Evolutionary conservation across 1,140 invertebrate genomes (phyloP), one percentile per base, ranked within the genome.

Genomic region (Helicoverpa zea): DNA sequence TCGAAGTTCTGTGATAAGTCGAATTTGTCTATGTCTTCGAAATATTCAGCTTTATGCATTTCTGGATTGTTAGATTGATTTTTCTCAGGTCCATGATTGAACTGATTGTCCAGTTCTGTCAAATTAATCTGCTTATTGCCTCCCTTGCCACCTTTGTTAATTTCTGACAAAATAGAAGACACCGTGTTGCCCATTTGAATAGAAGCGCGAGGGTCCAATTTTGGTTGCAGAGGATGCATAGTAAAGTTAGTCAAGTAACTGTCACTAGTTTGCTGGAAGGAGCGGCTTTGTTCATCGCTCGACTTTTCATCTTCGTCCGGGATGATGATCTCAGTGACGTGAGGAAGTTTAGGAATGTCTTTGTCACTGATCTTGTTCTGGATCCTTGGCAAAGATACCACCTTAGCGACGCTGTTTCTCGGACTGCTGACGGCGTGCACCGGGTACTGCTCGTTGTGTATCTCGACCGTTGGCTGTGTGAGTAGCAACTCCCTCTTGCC

Each of bases 1-100:
- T 98, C 97, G 85, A 98, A 98, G 91, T 97, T 97, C 87, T 97
- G 97, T 74, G 96, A 96, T 75, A 97, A 95, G 85, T 97, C 96
- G 83, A 97, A 96, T 80, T 96, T 96, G 81, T 96, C 93, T 54
- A 95, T 94, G 30, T 95, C 93, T 35, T 95, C 94, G 56, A 95
- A 94, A 81, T 93, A 92, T 81, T 94, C 91, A 23, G 89, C 84
- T 86, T 94, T 92, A 7, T 95, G 91, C 78, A 91, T 81, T 75
- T 94, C 90, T 13, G 85, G 83, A 79, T 86, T 90, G 30, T 23
- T 75, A 49, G 82, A 35, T 79, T 90, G 85, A 61, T 51, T 84
- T 80, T 91, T 94, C 23, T 88, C 91, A 12, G 89, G 80, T 13
- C 78, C 88, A 54, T 91, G 87, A 74, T 90, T 94, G 78, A 94